These are phyloP conservation scores for Mormoops blainvillei DNA, from an alignment of 2,113 vertebrate species.

Conservation along the genomic window DNA sequence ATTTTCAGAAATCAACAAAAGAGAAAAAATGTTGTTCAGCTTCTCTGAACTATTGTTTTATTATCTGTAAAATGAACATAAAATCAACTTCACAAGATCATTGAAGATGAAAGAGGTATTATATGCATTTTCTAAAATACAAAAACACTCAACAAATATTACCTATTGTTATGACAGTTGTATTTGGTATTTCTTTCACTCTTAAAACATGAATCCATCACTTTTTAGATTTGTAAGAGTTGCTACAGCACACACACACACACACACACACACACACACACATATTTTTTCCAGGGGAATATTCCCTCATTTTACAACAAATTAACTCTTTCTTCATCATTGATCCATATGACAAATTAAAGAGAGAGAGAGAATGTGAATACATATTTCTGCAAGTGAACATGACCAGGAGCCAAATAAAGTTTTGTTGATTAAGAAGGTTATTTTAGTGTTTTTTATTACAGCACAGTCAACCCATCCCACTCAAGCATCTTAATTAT, in stretches of 20 bases:
- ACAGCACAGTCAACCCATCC: background rate
- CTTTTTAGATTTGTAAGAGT: background rate
- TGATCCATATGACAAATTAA: background rate
- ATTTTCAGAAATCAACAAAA: background rate
- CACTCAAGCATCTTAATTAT: background rate
- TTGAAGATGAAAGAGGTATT: background rate
- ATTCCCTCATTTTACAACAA: background rate
- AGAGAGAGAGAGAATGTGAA: background rate
- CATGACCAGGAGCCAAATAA: background rate
- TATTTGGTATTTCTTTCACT: background rate
- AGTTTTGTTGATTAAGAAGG: background rate
- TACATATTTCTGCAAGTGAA: background rate
- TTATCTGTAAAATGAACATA: background rate
- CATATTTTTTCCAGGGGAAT: background rate
- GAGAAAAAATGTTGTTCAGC: background rate
- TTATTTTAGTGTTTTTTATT: background rate
- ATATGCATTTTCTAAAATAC: background rate
- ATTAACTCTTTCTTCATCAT: background rate
- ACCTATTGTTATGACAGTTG: background rate
- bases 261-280: background rate
- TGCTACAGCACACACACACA: fast-evolving
- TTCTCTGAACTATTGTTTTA: background rate
- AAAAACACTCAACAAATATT: background rate
- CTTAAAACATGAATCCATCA: background rate
- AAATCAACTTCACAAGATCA: background rate